Evolutionary conservation across 2,113 vertebrate species (phyloP), one percentile per base, ranked within the genome.

Genomic region (Propithecus coquereli): DNA sequence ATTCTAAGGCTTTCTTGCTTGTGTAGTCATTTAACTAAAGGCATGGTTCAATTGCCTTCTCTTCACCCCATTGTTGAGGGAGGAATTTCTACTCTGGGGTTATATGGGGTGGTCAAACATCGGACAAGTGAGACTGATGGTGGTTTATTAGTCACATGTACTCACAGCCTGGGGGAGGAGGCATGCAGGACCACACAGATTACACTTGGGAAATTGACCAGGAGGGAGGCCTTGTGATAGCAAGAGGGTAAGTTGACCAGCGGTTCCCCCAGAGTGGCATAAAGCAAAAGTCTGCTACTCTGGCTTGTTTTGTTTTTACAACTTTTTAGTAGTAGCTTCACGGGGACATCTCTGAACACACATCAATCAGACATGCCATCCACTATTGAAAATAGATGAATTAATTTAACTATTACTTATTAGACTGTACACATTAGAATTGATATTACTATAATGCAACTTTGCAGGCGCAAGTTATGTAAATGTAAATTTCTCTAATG

Each of bases 401-500:
- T 84, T 90, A 3, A 79, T 54, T 79, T 63, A 65, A 37, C 22
- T 32, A 5, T 66, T 76, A 88, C 57, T 61, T 70, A n/a, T 79
- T 91, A 50, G 66, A 47, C 84, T 83, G 71, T 45, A 87, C 22
- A 9, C 47, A 77, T 82, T 93, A 50, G 76, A 92, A 81, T 93
- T 65, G 87, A 68, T 40, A 92, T 95, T 52, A 93, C 93, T 96
- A 70, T 71, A 96, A 96, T 83, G 89, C 77, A 88, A 91, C 88
- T 61, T 43, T 93, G 80, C 96, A 85, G 84, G 91, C 20, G 86
- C 96, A 97, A 97, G 96, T 95, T 68, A 54, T 50, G 17, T 71
- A 90, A 63, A 80, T 97, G 77, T 97, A 89, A 90, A 88, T 97
- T 97, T 98, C 63, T 70, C 63, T 96, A 57, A 87, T 47, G 14